A percentile compares a stretch with the other conserved stretches of the same genome.
Evolutionary conservation across 2,888 invertebrate species (phyloP).

Genomic region (Arge pagana): DNA sequence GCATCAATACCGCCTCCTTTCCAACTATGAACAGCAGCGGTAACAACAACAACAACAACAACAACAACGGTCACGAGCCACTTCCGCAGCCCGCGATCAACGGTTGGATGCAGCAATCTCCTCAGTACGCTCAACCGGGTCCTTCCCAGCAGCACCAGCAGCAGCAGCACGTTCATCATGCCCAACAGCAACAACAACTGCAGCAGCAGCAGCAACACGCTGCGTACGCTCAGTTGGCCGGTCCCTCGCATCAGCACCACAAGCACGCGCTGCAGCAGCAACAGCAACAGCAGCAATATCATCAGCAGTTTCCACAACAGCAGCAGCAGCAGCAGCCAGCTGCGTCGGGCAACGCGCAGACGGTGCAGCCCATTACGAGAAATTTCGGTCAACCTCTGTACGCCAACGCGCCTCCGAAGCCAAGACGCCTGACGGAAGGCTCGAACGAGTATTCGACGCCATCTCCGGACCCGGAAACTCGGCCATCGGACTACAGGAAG

Average conservation of each 20-base stretch:
- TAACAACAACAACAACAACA: slow-evolving; percentile 29
- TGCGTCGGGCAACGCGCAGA: slow-evolving; percentile 42
- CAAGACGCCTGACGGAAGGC: slow-evolving; percentile 75
- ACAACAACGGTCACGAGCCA: slow-evolving; percentile 31
- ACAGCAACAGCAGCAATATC: slow-evolving; percentile 46
- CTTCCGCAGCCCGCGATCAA: slow-evolving; percentile 42
- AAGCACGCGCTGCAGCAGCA: slow-evolving; percentile 19
- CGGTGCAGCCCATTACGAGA: slow-evolving; percentile 49
- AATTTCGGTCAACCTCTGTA: slow-evolving; percentile 74
- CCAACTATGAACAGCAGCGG: slow-evolving; percentile 44
- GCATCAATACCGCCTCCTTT: slow-evolving; percentile 50
- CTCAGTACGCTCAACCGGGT: slow-evolving; percentile 40
- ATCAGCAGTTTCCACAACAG: slow-evolving; percentile 40
- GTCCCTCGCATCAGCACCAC: slow-evolving; percentile 23
- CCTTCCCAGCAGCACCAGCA: slow-evolving; percentile 34
- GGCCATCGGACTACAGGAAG: slow-evolving; percentile 41
- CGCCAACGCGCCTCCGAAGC: slow-evolving; percentile 89
- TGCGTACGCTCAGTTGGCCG: slow-evolving; percentile 24
- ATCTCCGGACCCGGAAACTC: slow-evolving; percentile 56
- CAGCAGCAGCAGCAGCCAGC: slow-evolving; percentile 50
- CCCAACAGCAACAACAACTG: slow-evolving; percentile 36
- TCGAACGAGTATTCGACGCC: slow-evolving; percentile 71
- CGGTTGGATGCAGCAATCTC: slow-evolving; percentile 47
- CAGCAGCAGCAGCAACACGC: slow-evolving; percentile 34
- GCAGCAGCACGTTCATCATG: slow-evolving; percentile 34